Conservation (phyloP, 2,113 vertebrate genomes). For the Picathartes gymnocephalus region DNA sequence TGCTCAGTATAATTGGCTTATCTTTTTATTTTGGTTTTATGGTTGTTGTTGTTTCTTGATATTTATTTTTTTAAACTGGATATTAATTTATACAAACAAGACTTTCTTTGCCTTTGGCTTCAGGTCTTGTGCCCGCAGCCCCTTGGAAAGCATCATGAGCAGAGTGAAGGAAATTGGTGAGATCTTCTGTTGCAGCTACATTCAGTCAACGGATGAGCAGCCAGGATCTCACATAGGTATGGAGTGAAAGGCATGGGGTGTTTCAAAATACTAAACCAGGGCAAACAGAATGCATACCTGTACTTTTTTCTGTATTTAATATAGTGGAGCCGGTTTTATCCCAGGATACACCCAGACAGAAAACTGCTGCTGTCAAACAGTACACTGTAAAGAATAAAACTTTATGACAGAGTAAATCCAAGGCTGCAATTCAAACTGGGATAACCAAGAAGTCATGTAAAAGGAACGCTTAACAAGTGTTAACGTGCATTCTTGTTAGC, state of each 20-base stretch:
- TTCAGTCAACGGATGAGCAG: slow-evolving; percentile 82
- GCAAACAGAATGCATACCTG: neutral
- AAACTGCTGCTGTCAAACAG: neutral
- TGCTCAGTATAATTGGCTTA: neutral
- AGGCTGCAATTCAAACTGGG: neutral
- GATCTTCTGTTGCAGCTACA: slow-evolving; percentile 87
- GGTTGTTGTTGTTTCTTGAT: neutral
- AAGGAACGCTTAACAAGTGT: neutral
- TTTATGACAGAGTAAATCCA: neutral
- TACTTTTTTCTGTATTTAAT: neutral
- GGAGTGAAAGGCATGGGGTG: neutral
- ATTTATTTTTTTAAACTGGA: neutral
- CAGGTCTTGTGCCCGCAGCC: slow-evolving; percentile 87
- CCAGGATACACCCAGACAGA: neutral
- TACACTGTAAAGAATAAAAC: neutral
- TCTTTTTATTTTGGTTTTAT: neutral
- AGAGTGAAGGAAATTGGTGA: slow-evolving; percentile 85
- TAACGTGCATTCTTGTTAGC: neutral
- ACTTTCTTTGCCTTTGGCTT: neutral
- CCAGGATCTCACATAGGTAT: slow-evolving; percentile 91
- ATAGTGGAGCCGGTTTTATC: neutral
- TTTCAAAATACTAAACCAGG: neutral
- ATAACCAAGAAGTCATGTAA: neutral
- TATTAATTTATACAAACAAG: neutral
- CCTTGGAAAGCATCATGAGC: slow-evolving; percentile 77